These are phyloP conservation scores for Xenopus laevis DNA, from an alignment of 2,113 vertebrate genomes.

Conservation along the genomic window DNA sequence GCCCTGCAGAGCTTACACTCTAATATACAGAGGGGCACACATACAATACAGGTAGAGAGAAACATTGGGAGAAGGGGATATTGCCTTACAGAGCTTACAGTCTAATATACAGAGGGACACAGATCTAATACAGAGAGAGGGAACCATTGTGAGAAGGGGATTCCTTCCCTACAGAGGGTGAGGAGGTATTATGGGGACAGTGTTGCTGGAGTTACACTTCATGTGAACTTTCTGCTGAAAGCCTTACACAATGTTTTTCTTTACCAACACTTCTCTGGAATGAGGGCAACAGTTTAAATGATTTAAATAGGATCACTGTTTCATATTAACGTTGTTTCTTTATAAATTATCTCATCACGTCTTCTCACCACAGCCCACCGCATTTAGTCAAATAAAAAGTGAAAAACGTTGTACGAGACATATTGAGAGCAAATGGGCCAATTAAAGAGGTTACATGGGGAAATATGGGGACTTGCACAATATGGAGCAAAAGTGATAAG, in stretches of 20 bases:
- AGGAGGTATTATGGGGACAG: neutral
- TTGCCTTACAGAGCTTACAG: neutral
- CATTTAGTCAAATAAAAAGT: constrained; percentile 5
- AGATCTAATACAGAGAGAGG: too few relatives aligned
- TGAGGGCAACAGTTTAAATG: neutral
- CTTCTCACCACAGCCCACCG: constrained; percentile 3
- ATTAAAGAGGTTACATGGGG: constrained; percentile 2
- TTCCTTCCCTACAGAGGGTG: too few relatives aligned
- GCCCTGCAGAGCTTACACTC: too few relatives aligned
- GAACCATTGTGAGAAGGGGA: too few relatives aligned
- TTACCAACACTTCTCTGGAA: constrained; percentile 4
- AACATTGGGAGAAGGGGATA: too few relatives aligned
- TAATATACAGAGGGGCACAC: too few relatives aligned
- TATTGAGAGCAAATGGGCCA: too few relatives aligned
- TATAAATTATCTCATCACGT: constrained; percentile 21
- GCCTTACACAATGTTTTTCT: neutral
- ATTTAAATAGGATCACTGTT: constrained; percentile 10
- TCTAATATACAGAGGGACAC: neutral
- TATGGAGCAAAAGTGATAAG: too few relatives aligned
- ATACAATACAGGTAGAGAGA: too few relatives aligned
- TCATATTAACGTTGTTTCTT: constrained; percentile 31
- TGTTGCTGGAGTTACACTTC: neutral
- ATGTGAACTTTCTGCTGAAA: constrained; percentile 6
- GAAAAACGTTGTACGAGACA: too few relatives aligned
- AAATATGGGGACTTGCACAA: neutral